Base-by-base conservation (phyloP, 2,888 invertebrate genomes). In the Diaphora mendica region DNA sequence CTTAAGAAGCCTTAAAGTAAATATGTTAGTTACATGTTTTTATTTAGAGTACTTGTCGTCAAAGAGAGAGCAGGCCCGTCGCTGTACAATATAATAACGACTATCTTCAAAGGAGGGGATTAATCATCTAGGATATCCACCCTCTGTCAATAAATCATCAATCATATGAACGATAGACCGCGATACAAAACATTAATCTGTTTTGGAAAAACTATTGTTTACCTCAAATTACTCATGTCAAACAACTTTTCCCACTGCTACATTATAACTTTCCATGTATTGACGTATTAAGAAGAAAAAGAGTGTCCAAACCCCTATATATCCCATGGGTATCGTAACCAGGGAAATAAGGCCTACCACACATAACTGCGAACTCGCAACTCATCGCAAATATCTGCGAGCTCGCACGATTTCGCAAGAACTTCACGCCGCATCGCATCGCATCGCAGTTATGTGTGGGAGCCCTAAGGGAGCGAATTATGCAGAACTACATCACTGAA, bases 71-170 rank as follows among this genome's bases (percentile, higher is more conserved):
- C 15, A 59, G 13, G 26, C 15, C 26, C 13, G 15, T 26, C 4
- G 26, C 59, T 59, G 26, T 26, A 59, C 26, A 26, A 11, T 26
- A 26, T 55, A 55, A 26, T 55, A 55, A n/a, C 26, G 26, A 26
- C 26, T 26, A 26, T 26, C n/a, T 26, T 3, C 15, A 3, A 26
- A 26, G 26, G 59, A 59, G 59, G n/a, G 26, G 26, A 59, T 59
- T 26, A 13, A 39, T 42, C 51, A 55, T 55, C 23, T 2, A n/a
- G 11, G 30, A 39, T 15, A 26, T 62, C 44, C 33, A 33, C 67
- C 15, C 68, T 48, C 51, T n/a, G 68, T 68, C 68, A 68, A 68
- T 68, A 39, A 42, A 48, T 33, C 68, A 68, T 68, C 68, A 68
- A 68, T 68, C 68, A 68, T 68, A 68, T 48, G 33, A 68, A 30